Conservation (phyloP, 2,113 vertebrate species). For the Cochlearius cochlearius region DNA sequence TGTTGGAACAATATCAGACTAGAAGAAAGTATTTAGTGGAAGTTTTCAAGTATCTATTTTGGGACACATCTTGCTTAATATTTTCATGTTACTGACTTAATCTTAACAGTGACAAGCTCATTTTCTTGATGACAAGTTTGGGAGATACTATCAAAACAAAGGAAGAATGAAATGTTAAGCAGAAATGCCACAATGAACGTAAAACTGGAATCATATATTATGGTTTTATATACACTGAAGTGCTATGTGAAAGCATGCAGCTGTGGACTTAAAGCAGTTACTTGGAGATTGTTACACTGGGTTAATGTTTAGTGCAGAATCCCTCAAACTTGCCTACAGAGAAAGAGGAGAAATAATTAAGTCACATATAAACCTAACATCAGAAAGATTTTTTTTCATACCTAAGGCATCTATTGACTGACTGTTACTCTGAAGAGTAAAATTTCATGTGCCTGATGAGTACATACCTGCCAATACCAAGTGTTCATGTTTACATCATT, state of each 20-base stretch:
- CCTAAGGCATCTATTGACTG: neutral
- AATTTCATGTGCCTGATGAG: neutral
- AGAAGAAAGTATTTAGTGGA: neutral
- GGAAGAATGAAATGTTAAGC: neutral
- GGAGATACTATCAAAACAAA: neutral
- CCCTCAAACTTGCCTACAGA: neutral
- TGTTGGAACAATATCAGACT: neutral
- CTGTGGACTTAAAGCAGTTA: neutral
- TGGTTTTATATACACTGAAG: neutral
- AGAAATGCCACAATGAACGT: neutral
- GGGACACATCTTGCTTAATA: neutral
- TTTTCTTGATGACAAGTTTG: neutral
- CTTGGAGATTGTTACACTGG: neutral
- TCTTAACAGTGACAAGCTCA: neutral
- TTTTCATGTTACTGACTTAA: neutral
- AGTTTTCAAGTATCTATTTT: neutral
- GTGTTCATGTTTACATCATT: neutral
- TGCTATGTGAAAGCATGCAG: neutral
- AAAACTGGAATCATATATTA: neutral
- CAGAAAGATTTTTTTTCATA: neutral
- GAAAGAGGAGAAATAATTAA: neutral
- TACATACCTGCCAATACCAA: neutral
- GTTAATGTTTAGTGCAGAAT: neutral
- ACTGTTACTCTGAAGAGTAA: neutral
- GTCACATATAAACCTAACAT: neutral